Base-by-base conservation (phyloP, 2,888 invertebrate genomes). In the Stenolophus ochropezus region DNA sequence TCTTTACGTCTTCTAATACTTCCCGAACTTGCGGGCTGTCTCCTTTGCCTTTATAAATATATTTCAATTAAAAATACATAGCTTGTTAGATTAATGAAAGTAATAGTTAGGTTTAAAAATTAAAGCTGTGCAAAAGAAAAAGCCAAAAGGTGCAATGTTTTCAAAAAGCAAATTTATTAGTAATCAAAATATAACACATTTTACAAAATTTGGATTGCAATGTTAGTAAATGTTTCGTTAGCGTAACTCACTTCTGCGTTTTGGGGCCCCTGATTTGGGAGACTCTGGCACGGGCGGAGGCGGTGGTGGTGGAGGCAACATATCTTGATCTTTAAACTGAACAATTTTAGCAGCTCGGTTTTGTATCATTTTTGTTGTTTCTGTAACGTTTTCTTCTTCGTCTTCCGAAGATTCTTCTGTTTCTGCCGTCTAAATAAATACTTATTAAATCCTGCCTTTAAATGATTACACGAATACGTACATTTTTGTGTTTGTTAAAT, bases 401-500 rank as follows among this genome's bases (percentile, higher is more conserved):
- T 87, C 87, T 5, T 86, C 85, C 2, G 82, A 74, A 11, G 20
- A 58, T 56, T 86, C 84, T 5, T 85, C 85, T 8, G 84, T 75
- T 84, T 85, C 53, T 56, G 33, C 77, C 21, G 69, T 42, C 74
- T 78, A 56, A 11, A 65, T n/a, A 75, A 81, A 61, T 65, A 69
- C 4, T 42, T 42, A 42, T 42, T n/a, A n/a, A n/a, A n/a, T n/a
- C n/a, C n/a, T n/a, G n/a, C n/a, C n/a, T n/a, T n/a, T n/a, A n/a
- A n/a, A n/a, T n/a, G n/a, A n/a, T n/a, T n/a, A n/a, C n/a, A n/a
- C n/a, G n/a, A n/a, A 20, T 79, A 83, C 51, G 25, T 82, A 88
- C 87, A n/a, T n/a, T n/a, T 84, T 91, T 92, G 84, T 91, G 92
- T 86, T 91, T 92, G 86, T 94, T 93, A 86, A 95, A 96, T 84